Percentiles rank a stretch among this genome's conserved stretches.
Evolutionary conservation across 2,797 vertebrate genomes (phyloP).

Genomic region (Lithobates sylvaticus): DNA sequence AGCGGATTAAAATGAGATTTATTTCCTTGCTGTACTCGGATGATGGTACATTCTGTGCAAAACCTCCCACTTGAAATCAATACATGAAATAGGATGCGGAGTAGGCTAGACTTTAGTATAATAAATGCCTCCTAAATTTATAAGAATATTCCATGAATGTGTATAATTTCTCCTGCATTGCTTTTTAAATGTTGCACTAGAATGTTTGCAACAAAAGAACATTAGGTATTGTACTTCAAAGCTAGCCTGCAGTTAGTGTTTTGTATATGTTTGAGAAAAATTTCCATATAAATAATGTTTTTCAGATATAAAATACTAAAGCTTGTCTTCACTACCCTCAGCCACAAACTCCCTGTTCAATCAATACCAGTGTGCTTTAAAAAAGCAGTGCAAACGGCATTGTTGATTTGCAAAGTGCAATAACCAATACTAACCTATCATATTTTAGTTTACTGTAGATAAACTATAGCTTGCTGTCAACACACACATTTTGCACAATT

Average conservation of each 20-base stretch:
- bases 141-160: slow-evolving; percentile 20
- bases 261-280: background rate
- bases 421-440: no score
- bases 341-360: no score
- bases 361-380: no score
- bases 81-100: slow-evolving; percentile 54
- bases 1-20: slow-evolving; percentile 60
- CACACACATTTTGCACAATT: no score
- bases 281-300: background rate
- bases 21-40: slow-evolving; percentile 54
- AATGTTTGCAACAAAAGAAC: slow-evolving; percentile 8
- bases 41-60: slow-evolving; percentile 57
- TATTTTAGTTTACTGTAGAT: no score
- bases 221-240: background rate
- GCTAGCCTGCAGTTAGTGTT: background rate
- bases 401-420: no score
- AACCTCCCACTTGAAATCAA: slow-evolving; percentile 58
- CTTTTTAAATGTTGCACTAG: background rate
- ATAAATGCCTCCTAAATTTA: slow-evolving; percentile 49
- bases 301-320: background rate
- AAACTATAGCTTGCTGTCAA: no score
- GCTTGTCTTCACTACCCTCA: background rate
- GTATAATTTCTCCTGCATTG: background rate
- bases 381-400: no score
- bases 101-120: slow-evolving; percentile 43